These are phyloP conservation scores for Labeo catla DNA, from an alignment of 2,113 vertebrate genomes.

Conservation along the genomic window DNA sequence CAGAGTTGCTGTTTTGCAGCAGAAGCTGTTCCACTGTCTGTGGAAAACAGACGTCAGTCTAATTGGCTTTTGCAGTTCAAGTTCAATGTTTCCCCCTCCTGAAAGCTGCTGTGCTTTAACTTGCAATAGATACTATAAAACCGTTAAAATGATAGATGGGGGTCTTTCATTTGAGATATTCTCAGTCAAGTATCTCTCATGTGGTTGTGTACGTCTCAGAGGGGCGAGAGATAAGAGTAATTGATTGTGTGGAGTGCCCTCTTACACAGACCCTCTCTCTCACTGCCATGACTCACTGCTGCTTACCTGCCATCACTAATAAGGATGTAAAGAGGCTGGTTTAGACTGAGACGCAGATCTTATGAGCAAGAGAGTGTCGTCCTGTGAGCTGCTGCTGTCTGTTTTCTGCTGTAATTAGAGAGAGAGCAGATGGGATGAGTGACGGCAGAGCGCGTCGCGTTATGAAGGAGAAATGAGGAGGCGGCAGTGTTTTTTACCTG, in stretches of 20 bases:
- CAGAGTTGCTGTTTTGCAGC: neutral
- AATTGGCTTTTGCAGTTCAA: neutral
- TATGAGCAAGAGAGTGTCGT: neutral
- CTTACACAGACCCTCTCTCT: neutral
- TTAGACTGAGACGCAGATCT: neutral
- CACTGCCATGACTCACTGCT: slow-evolving; percentile 13
- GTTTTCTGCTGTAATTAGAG: neutral
- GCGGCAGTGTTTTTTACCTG: slow-evolving; percentile 78
- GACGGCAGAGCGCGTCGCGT: slow-evolving; percentile 46
- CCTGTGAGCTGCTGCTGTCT: neutral
- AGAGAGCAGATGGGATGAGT: neutral
- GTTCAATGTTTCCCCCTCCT: neutral
- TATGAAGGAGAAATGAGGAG: slow-evolving; percentile 62
- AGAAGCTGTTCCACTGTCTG: neutral
- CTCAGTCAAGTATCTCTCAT: slow-evolving; percentile 10
- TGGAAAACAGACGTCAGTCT: neutral
- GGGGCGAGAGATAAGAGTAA: slow-evolving; percentile 5
- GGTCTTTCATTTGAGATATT: neutral
- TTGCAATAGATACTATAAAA: slow-evolving; percentile 8
- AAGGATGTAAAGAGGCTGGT: slow-evolving; percentile 19
- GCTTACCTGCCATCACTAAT: slow-evolving; percentile 27
- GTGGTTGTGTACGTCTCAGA: slow-evolving; percentile 9
- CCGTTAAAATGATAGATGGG: neutral
- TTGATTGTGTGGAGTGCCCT: neutral
- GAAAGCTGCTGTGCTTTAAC: neutral